Evolutionary conservation across 2,113 vertebrate genomes (phyloP).

Genomic region (Chunga burmeisteri): DNA sequence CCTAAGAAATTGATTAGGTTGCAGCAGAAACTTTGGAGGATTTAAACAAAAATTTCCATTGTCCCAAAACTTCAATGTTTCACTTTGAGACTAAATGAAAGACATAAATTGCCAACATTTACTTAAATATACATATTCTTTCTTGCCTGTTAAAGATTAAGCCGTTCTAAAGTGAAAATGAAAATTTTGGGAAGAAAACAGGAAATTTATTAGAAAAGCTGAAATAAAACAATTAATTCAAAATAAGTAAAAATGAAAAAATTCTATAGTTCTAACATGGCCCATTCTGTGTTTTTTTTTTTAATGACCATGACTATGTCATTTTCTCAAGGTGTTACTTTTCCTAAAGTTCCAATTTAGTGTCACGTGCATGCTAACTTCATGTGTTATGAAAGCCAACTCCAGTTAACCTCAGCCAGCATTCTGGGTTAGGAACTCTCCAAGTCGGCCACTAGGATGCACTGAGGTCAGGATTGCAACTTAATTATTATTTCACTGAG

Average conservation of each 20-base stretch:
- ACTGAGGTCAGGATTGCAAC: background rate
- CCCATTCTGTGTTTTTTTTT: background rate
- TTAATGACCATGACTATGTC: background rate
- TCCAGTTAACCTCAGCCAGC: background rate
- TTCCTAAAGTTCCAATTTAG: background rate
- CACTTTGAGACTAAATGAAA: background rate
- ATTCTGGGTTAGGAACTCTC: background rate
- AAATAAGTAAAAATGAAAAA: background rate
- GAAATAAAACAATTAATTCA: background rate
- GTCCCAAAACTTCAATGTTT: background rate
- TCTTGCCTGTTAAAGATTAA: background rate
- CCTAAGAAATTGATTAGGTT: background rate
- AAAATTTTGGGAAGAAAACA: background rate
- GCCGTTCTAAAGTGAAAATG: background rate
- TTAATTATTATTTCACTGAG: background rate
- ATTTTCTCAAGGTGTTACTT: background rate
- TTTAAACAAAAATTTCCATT: background rate
- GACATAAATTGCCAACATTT: background rate
- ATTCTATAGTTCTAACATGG: fast-evolving
- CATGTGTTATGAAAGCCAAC: background rate
- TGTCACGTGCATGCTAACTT: background rate
- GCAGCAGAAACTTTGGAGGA: background rate
- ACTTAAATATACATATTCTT: background rate
- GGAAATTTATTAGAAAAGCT: background rate
- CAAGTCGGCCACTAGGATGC: background rate